These are phyloP conservation scores for Coptotermes formosanus DNA, from an alignment of 1,140 invertebrate species.

Conservation along the genomic window DNA sequence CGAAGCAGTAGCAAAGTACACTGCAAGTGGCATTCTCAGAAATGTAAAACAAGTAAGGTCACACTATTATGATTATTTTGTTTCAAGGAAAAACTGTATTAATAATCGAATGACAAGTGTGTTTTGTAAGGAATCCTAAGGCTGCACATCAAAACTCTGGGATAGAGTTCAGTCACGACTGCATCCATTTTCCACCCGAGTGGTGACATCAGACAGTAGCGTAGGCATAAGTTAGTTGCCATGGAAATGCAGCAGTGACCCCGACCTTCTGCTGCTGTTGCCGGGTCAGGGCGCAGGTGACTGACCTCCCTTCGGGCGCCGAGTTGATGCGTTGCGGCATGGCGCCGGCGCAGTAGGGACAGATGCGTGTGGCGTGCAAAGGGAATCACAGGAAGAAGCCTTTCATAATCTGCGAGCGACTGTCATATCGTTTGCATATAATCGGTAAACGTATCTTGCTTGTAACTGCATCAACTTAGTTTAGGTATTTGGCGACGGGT, in stretches of 20 bases:
- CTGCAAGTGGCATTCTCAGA: not conserved
- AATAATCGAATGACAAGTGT: not conserved
- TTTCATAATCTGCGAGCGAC: too few species aligned
- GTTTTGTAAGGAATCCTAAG: not conserved
- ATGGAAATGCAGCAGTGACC: constrained; percentile 1
- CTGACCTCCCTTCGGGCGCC: not conserved
- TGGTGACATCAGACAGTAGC: not conserved
- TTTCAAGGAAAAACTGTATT: not conserved
- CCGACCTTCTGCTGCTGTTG: constrained; percentile 1
- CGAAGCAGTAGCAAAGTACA: too few species aligned
- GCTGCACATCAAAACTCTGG: not conserved
- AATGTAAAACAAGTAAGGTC: not conserved
- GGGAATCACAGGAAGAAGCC: not conserved
- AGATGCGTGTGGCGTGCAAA: not conserved
- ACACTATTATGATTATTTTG: not conserved
- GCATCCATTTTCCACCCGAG: not conserved
- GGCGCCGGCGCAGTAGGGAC: not conserved
- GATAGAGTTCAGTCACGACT: not conserved
- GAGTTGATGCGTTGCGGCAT: not conserved
- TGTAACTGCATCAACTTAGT: too few species aligned
- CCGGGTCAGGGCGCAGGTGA: constrained; percentile 4
- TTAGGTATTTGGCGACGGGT: too few species aligned
- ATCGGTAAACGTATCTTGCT: too few species aligned
- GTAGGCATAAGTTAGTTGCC: not conserved
- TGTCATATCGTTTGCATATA: too few species aligned